Conservation (phyloP, 2,113 vertebrate genomes). For the Scomber japonicus region DNA sequence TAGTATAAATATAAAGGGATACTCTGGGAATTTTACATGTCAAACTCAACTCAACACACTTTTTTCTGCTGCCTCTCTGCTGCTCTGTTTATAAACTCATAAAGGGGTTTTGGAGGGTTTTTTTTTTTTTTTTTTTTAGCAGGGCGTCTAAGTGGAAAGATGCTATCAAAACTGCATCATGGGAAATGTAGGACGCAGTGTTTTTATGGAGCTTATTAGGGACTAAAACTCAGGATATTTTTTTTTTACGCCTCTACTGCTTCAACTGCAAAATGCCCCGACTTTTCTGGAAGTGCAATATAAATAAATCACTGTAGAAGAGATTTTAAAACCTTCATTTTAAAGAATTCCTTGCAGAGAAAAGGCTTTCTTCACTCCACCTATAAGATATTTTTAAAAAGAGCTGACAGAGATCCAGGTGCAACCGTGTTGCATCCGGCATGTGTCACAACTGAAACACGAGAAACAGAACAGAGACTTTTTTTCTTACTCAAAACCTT, state of each 20-base stretch:
- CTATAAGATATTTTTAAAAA: too few species aligned
- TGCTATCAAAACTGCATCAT: conserved; percentile 5
- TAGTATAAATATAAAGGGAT: background rate
- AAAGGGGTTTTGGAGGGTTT: too few species aligned
- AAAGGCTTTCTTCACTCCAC: background rate
- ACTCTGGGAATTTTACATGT: background rate
- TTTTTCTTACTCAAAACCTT: background rate
- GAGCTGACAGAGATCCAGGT: background rate
- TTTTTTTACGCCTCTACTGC: too few species aligned
- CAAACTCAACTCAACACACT: too few species aligned
- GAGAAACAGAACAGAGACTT: conserved; percentile 22
- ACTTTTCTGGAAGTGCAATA: too few species aligned
- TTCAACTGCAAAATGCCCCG: too few species aligned
- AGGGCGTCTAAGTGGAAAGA: too few species aligned
- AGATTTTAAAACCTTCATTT: background rate
- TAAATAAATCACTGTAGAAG: too few species aligned
- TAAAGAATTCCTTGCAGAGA: too few species aligned
- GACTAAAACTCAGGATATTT: background rate
- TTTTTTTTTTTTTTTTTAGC: too few species aligned
- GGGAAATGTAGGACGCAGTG: conserved; percentile 30
- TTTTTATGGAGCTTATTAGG: background rate
- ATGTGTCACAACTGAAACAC: background rate
- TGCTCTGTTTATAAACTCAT: too few species aligned
- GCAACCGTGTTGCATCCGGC: background rate
- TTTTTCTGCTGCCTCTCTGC: too few species aligned